A percentile compares a stretch with the other conserved stretches of the same genome.
Evolutionary conservation across 2,888 invertebrate species (phyloP).

Genomic region (Diaprepes abbreviatus): DNA sequence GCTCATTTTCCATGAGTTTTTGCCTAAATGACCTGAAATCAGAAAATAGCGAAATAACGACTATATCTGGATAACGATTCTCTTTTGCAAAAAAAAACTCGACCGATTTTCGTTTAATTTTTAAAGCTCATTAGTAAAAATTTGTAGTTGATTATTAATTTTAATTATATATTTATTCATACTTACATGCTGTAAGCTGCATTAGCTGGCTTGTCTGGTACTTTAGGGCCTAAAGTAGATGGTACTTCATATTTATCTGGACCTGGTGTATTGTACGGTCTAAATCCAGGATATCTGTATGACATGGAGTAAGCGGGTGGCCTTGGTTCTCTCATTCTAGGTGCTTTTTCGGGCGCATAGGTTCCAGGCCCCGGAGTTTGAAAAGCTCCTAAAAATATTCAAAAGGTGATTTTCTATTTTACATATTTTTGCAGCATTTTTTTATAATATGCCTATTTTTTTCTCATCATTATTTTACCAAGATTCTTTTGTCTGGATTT

Average conservation of each 20-base stretch:
- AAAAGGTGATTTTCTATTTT: too few species aligned
- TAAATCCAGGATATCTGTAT: conserved; percentile 62
- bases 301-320: conserved; percentile 75
- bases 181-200: conserved; percentile 70
- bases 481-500: conserved; percentile 61
- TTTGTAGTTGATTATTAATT: too few species aligned
- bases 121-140: too few species aligned
- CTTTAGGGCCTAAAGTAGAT: conserved; percentile 69
- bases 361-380: conserved; percentile 76
- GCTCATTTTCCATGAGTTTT: conserved; percentile 33
- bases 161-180: too few species aligned
- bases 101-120: too few species aligned
- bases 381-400: conserved; percentile 56
- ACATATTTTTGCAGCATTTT: too few species aligned
- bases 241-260: conserved; percentile 74
- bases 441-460: too few species aligned
- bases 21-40: conserved; percentile 57
- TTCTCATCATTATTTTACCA: conserved; percentile 34
- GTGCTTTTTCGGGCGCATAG: conserved; percentile 73
- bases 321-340: conserved; percentile 69
- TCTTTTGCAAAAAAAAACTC: too few species aligned
- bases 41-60: too few species aligned
- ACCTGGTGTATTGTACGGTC: conserved; percentile 69
- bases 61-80: too few species aligned
- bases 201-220: conserved; percentile 69